These are phyloP conservation scores for Drosophila azteca DNA, from an alignment of 1,140 invertebrate species.

Conservation along the genomic window DNA sequence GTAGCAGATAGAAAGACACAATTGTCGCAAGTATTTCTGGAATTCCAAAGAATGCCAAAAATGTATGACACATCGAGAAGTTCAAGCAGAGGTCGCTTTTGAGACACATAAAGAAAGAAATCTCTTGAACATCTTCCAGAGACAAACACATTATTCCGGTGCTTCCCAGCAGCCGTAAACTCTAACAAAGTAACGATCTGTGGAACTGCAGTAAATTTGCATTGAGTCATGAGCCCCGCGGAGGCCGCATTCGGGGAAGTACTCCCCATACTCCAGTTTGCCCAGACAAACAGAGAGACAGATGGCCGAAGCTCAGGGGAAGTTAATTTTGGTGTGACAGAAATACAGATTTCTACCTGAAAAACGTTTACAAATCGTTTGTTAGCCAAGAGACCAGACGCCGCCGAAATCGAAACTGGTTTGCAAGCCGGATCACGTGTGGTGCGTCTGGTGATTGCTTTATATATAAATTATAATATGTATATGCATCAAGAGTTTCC, in stretches of 20 bases:
- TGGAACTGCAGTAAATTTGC: constrained; percentile 9
- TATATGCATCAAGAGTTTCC: constrained; percentile 42
- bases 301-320: background rate
- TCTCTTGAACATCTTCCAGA: too few species aligned
- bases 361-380: constrained; percentile 38
- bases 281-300: constrained; percentile 8
- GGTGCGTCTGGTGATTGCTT: constrained; percentile 26
- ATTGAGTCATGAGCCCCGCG: constrained; percentile 22
- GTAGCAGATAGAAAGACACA: constrained; percentile 19
- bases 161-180: constrained; percentile 30
- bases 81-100: too few species aligned
- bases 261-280: constrained; percentile 38
- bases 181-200: constrained; percentile 9
- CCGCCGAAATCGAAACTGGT: constrained; percentile 37
- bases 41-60: constrained; percentile 24
- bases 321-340: constrained; percentile 27
- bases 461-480: constrained; percentile 4
- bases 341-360: constrained; percentile 28
- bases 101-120: too few species aligned
- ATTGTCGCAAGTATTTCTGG: constrained; percentile 17
- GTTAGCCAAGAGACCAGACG: constrained; percentile 37
- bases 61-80: too few species aligned
- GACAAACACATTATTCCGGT: constrained; percentile 14
- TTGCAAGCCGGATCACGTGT: constrained; percentile 36
- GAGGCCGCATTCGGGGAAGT: constrained; percentile 33